phyloP scores from a whole-genome alignment of 2,797 vertebrate species.

The Peromyscus aztecus region DNA sequence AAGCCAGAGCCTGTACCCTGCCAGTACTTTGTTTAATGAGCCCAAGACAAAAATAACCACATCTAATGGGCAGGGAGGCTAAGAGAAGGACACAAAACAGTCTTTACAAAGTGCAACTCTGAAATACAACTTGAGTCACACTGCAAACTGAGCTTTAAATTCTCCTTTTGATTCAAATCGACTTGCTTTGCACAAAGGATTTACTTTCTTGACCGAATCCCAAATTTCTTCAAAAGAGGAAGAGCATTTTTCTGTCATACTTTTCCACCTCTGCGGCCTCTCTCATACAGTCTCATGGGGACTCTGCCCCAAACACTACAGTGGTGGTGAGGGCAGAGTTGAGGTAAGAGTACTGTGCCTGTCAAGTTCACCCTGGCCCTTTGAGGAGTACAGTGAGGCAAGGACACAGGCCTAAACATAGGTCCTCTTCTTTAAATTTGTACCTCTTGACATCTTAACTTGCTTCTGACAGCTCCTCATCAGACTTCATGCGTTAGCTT shows the following conservation, averaged over 20 bases:
- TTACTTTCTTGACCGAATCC: slow-evolving; percentile 11
- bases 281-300: background rate
- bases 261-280: background rate
- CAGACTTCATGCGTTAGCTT: background rate
- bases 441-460: background rate
- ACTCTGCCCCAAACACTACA: background rate
- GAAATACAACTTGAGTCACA: slow-evolving; percentile 58
- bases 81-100: slow-evolving; percentile 40
- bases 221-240: background rate
- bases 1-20: slow-evolving; percentile 66
- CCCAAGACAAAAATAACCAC: slow-evolving; percentile 78
- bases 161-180: slow-evolving; percentile 51
- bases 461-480: background rate
- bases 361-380: background rate
- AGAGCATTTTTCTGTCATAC: too few relatives aligned
- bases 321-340: background rate
- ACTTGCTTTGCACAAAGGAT: background rate
- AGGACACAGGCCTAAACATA: background rate
- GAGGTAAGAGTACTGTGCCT: background rate
- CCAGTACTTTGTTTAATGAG: slow-evolving; percentile 80
- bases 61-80: slow-evolving; percentile 72
- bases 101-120: slow-evolving; percentile 25
- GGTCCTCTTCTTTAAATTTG: background rate
- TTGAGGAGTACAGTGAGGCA: background rate
- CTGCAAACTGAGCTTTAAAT: slow-evolving; percentile 47